Conservation (phyloP, 2,888 invertebrate species). For the Balanococcus diminutus region DNA sequence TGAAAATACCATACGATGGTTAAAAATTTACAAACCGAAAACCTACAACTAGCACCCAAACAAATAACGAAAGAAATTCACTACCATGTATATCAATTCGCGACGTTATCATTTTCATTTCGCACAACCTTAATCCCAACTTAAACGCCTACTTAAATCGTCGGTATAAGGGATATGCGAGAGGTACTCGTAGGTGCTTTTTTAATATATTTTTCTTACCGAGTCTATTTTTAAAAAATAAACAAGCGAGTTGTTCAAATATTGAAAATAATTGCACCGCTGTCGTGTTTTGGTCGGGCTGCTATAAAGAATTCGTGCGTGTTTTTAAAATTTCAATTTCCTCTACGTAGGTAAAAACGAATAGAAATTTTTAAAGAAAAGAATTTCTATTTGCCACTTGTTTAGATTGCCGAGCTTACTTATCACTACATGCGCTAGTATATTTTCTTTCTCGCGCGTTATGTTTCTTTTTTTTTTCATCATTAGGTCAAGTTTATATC, state of each 20-base stretch:
- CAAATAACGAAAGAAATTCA: background rate
- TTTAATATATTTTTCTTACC: background rate
- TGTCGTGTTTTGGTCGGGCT: background rate
- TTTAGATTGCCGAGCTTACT: constrained; percentile 15
- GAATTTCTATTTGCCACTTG: background rate
- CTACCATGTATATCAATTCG: background rate
- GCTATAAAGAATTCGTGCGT: background rate
- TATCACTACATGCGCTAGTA: background rate
- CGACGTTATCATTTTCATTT: background rate
- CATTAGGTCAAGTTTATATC: constrained; percentile 10
- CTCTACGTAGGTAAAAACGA: background rate
- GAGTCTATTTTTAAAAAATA: constrained; percentile 11
- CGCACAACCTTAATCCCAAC: background rate
- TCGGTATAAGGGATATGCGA: too few relatives aligned
- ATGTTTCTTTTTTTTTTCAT: background rate
- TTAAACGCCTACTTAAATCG: background rate
- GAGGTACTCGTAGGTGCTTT: background rate
- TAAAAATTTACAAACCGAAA: constrained; percentile 14
- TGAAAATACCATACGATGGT: background rate
- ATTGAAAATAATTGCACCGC: constrained; percentile 16
- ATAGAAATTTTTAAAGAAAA: background rate
- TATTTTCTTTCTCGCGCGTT: background rate
- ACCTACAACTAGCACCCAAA: too few relatives aligned
- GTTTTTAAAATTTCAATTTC: constrained; percentile 27
- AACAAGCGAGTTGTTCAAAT: constrained; percentile 7